phyloP scores from a whole-genome alignment of 1,140 invertebrate species.

The Wiebesia pumilae region DNA sequence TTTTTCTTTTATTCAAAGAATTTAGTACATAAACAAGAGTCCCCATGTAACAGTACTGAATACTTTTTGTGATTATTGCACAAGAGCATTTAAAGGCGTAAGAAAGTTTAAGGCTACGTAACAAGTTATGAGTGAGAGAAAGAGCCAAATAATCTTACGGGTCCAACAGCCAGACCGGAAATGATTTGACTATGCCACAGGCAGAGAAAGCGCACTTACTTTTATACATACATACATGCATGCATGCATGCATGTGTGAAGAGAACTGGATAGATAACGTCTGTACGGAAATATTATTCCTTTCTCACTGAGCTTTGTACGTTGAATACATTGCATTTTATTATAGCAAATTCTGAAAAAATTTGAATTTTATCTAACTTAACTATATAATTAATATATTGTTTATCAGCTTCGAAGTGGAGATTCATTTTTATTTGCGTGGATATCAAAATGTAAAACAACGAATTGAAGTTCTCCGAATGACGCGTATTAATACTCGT shows the following conservation, averaged over 20 bases:
- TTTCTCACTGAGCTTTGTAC: too few relatives aligned
- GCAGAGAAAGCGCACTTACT: constrained; percentile 59
- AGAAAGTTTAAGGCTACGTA: neutral
- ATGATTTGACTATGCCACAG: constrained; percentile 59
- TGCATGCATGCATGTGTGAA: neutral
- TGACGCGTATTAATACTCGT: too few relatives aligned
- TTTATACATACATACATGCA: neutral
- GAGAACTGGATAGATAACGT: neutral
- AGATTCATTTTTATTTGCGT: too few relatives aligned
- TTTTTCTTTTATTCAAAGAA: too few relatives aligned
- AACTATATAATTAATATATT: too few relatives aligned
- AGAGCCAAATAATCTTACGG: constrained; percentile 4
- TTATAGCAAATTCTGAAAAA: neutral
- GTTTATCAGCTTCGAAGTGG: too few relatives aligned
- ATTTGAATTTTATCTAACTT: too few relatives aligned
- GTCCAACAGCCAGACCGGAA: constrained; percentile 56
- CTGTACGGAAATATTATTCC: too few relatives aligned
- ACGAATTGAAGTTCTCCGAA: too few relatives aligned
- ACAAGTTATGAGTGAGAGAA: neutral
- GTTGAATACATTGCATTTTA: neutral
- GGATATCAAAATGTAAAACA: too few relatives aligned
- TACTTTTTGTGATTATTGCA: constrained; percentile 15
- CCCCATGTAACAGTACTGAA: neutral
- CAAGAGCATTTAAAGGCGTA: neutral
- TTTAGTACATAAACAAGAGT: too few relatives aligned